phyloP scores from a whole-genome alignment of 1,140 invertebrate species.

The Eupristina koningsbergeri region DNA sequence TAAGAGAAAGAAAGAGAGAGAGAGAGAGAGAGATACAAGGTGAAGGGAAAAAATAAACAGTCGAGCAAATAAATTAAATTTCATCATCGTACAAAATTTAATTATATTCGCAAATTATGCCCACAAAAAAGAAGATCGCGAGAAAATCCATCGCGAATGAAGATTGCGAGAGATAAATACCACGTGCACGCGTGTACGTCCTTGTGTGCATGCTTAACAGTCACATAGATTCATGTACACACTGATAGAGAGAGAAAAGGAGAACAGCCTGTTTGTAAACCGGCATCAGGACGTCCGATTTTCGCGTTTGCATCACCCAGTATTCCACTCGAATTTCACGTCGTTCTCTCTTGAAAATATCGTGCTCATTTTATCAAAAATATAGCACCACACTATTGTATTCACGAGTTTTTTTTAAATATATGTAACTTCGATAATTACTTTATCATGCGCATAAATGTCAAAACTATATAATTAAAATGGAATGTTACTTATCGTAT shows the following conservation, averaged over 20 bases:
- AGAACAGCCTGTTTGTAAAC: neutral
- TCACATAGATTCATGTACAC: neutral
- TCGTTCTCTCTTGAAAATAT: neutral
- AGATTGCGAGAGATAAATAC: conserved; percentile 19
- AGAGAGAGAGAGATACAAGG: neutral
- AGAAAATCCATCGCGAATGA: neutral
- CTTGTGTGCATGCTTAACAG: neutral
- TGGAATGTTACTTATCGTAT: too few species aligned
- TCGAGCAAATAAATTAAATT: conserved; percentile 32
- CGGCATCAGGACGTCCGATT: conserved; percentile 31
- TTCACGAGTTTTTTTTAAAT: neutral
- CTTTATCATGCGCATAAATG: too few species aligned
- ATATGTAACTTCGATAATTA: neutral
- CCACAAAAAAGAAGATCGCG: neutral
- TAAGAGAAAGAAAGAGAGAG: too few species aligned
- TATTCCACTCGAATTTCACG: neutral
- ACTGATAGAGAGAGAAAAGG: neutral
- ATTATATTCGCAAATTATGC: conserved; percentile 29
- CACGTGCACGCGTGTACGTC: neutral
- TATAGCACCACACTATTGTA: too few species aligned
- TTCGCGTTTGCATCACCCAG: neutral
- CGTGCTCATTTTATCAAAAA: too few species aligned
- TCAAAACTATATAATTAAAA: too few species aligned
- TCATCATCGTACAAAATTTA: conserved; percentile 27
- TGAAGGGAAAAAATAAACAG: conserved; percentile 21